phyloP scores from a whole-genome alignment of 1,140 invertebrate species.

The Drosophila prosaltans region DNA sequence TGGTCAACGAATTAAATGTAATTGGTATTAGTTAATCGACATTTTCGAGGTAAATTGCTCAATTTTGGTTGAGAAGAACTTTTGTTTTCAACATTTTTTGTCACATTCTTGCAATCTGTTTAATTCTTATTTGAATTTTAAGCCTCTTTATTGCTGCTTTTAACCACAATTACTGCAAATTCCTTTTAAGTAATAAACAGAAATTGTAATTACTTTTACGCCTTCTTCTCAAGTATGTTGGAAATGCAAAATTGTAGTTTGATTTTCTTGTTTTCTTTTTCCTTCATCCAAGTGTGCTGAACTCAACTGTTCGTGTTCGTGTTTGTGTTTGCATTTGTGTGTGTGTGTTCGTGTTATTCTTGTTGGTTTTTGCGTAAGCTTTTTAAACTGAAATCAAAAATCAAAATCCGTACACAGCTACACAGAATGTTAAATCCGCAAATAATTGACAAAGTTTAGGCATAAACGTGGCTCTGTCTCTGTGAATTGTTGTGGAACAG shows the following conservation, averaged over 20 bases:
- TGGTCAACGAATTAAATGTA: conserved; percentile 11
- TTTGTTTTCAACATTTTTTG: background rate
- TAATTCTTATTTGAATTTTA: background rate
- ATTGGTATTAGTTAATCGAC: conserved; percentile 12
- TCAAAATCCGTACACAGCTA: conserved; percentile 78
- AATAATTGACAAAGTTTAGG: conserved; percentile 80
- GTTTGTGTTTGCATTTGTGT: conserved; percentile 17
- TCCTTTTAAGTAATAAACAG: conserved; percentile 23
- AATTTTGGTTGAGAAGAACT: background rate
- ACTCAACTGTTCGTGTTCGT: background rate
- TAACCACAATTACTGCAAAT: conserved; percentile 15
- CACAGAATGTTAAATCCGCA: conserved; percentile 76
- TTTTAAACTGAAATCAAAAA: conserved; percentile 78
- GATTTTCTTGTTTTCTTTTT: conserved; percentile 11
- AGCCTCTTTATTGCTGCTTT: background rate
- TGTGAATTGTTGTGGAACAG: conserved; percentile 30
- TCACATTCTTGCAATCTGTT: background rate
- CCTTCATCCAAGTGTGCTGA: conserved; percentile 5
- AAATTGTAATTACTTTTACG: conserved; percentile 20
- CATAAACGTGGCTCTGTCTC: conserved; percentile 76
- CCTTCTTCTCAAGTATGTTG: conserved; percentile 25
- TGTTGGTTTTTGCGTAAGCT: conserved; percentile 18
- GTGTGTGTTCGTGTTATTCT: conserved; percentile 32
- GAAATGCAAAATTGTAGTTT: conserved; percentile 37
- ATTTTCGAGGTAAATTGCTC: conserved; percentile 8